A percentile compares a stretch with the other conserved stretches of the same genome.
phyloP scores from a whole-genome alignment of 2,888 invertebrate genomes.

The Eupithecia exiguata region DNA sequence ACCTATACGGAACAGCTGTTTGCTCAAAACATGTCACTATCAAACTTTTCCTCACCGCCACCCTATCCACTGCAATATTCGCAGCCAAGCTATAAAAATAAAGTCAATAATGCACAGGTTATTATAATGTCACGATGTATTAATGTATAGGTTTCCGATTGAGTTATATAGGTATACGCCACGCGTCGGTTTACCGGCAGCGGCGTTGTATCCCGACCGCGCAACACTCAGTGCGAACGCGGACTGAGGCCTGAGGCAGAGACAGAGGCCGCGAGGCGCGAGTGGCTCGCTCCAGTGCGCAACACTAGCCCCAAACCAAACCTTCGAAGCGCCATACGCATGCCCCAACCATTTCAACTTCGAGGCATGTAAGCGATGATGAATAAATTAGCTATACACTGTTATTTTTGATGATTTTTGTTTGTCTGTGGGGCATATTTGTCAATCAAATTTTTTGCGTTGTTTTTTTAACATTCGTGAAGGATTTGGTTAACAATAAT shows the following conservation, averaged over 20 bases:
- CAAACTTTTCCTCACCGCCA: constrained; percentile 2
- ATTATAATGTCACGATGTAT: neutral
- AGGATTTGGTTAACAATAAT: too few relatives aligned
- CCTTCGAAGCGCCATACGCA: constrained; percentile 12
- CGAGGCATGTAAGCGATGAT: neutral
- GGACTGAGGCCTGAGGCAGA: constrained; percentile 46
- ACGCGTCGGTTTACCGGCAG: constrained; percentile 42
- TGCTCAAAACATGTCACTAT: constrained; percentile 35
- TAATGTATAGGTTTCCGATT: constrained; percentile 42
- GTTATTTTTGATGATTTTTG: constrained; percentile 3
- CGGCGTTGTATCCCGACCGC: constrained; percentile 40
- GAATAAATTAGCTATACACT: neutral
- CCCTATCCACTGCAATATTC: neutral
- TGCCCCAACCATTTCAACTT: constrained; percentile 16
- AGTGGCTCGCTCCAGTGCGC: constrained; percentile 17
- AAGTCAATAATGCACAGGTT: neutral
- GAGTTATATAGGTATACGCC: constrained; percentile 47
- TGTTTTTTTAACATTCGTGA: neutral
- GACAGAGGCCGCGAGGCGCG: neutral
- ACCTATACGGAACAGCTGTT: constrained; percentile 46
- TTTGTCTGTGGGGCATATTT: neutral
- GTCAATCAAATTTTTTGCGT: neutral
- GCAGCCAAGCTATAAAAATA: neutral
- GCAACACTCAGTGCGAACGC: constrained; percentile 46
- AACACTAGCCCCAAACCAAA: constrained; percentile 22